These are phyloP conservation scores for Chlorodrepanis virens DNA, from an alignment of 2,113 vertebrate genomes.

Conservation along the genomic window DNA sequence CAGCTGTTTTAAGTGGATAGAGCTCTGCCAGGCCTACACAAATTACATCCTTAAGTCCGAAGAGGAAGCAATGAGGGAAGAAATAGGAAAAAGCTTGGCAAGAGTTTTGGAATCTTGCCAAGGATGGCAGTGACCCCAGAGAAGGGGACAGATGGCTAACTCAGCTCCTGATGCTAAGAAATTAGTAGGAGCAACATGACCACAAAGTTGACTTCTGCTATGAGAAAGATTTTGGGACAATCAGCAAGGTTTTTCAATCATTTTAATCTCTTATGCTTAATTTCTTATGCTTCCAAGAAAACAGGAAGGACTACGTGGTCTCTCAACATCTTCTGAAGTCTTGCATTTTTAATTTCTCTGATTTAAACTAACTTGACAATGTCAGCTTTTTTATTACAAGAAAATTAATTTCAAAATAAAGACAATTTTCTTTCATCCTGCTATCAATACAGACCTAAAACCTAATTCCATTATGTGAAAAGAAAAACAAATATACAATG, in stretches of 20 bases:
- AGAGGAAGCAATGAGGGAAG: conserved; percentile 6
- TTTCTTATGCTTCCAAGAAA: neutral
- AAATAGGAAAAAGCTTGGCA: conserved; percentile 31
- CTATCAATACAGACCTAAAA: neutral
- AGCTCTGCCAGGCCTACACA: neutral
- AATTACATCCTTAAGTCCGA: conserved; percentile 9
- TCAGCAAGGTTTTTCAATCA: neutral
- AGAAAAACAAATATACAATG: neutral
- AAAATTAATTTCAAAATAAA: neutral
- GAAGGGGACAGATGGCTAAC: conserved; percentile 50
- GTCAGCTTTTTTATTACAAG: neutral
- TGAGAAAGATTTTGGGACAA: conserved; percentile 1
- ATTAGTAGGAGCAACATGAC: neutral
- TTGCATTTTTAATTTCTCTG: neutral
- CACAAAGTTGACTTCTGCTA: neutral
- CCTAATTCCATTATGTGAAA: neutral
- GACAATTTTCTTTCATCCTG: neutral
- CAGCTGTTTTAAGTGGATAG: neutral
- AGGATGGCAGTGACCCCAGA: neutral
- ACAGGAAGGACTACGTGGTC: neutral
- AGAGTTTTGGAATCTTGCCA: conserved; percentile 23
- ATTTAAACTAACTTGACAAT: neutral
- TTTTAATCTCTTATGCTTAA: neutral
- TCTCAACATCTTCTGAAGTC: neutral
- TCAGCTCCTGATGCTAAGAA: conserved; percentile 2